Evolutionary conservation across 2,113 vertebrate species (phyloP).

Genomic region (Columba livia): DNA sequence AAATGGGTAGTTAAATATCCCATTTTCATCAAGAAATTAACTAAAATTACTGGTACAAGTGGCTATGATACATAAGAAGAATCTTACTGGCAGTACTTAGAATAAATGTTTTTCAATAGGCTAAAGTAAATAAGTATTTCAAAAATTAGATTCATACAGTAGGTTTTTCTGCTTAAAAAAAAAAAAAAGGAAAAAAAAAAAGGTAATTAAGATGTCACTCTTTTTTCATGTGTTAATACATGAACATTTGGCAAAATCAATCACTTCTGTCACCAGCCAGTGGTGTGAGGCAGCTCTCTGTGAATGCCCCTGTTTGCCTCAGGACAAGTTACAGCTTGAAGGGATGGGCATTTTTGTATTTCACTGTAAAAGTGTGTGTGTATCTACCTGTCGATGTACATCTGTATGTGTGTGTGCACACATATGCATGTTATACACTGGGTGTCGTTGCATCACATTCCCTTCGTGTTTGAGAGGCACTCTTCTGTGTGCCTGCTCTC

Average conservation of each 20-base stretch:
- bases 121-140: background rate
- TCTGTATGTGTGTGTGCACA: background rate
- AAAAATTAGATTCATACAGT: background rate
- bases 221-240: background rate
- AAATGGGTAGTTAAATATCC: background rate
- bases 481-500: background rate
- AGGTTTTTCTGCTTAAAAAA: background rate
- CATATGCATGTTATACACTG: rapidly evolving
- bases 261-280: background rate
- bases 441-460: background rate
- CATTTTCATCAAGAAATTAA: background rate
- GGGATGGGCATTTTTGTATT: background rate
- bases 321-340: background rate
- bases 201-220: conserved; percentile 17
- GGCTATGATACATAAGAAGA: background rate
- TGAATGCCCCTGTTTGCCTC: background rate
- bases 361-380: rapidly evolving
- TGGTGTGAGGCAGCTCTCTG: background rate
- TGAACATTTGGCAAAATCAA: background rate
- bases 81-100: background rate
- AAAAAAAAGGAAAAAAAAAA: background rate
- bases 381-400: background rate
- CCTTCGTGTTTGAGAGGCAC: background rate
- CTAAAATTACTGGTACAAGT: background rate
- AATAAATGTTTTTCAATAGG: background rate